Percentiles rank a stretch among this genome's conserved stretches.
phyloP scores from a whole-genome alignment of 2,797 vertebrate species.

The Phalanger gymnotis region DNA sequence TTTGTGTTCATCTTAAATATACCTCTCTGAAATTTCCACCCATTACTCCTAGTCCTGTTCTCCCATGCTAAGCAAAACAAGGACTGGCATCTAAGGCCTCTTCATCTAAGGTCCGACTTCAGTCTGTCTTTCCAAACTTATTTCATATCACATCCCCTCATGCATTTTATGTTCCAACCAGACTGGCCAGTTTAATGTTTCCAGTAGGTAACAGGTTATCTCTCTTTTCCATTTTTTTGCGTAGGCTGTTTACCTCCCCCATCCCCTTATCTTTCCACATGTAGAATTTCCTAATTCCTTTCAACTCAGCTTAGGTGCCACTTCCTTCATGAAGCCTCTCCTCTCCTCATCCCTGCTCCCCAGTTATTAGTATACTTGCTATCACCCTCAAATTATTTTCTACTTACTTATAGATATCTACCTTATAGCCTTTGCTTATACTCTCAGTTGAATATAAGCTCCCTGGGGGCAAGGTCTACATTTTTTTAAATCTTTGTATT shows the following conservation, averaged over 20 bases:
- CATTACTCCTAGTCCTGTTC: background rate
- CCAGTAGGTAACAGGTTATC: background rate
- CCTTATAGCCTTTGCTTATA: background rate
- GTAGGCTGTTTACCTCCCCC: background rate
- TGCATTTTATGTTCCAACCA: background rate
- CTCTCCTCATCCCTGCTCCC: background rate
- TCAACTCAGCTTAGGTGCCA: background rate
- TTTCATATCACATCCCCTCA: background rate
- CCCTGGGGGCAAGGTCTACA: background rate
- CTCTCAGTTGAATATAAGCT: background rate
- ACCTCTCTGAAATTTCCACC: background rate
- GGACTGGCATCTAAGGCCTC: background rate
- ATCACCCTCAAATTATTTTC: background rate
- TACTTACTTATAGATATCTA: background rate
- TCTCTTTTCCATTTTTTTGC: background rate
- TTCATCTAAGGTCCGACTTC: background rate
- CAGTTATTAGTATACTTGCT: background rate
- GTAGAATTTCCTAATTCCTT: background rate
- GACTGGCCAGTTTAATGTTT: background rate
- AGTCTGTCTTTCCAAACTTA: background rate
- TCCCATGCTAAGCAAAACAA: background rate
- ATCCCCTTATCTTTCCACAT: background rate
- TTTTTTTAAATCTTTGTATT: background rate
- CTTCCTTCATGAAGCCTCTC: background rate
- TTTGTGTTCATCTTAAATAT: background rate